Evolutionary conservation across 2,113 vertebrate genomes (phyloP), one percentile per base, ranked within the genome.

Genomic region (Triplophysa rosa): DNA sequence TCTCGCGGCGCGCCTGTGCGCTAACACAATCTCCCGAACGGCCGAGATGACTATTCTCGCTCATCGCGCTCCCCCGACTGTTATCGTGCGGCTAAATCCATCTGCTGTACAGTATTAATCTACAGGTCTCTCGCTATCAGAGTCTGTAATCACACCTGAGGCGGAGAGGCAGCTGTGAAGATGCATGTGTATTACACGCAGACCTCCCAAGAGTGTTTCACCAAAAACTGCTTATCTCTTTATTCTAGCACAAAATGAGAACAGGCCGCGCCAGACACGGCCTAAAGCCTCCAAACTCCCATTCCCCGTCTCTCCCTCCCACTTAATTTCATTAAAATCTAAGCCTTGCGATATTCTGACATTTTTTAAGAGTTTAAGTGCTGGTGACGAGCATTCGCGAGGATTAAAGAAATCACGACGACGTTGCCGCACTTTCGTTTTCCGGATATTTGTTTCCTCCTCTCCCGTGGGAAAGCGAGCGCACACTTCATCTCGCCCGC

Each of bases 81-180:
- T 82, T 80, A 85, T 86, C 73, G 13, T 37, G 21, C 29, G 73
- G 65, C 77, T 68, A 70, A 78, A 87, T 86, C 84, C 80, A 85
- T 88, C 85, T 82, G 78, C 76, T 47, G 71, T 65, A 83, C 65
- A 78, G 83, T 82, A 87, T 86, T 83, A 78, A 88, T 84, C 84
- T 86, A 75, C 66, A 81, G 76, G 72, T 82, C 80, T 66, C 67
- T 80, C 64, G 17, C 79, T 83, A 81, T 82, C 82, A 19, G 80
- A 54, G 70, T 69, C 56, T 62, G 82, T 77, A 85, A 86, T 87
- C 85, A 86, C 73, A 70, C 71, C 75, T 45, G 75, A 72, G 71
- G 75, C 83, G 65, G 73, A 69, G 49, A 69, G 79, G 26, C 23
- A 73, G 71, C 79, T 47, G 68, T 78, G 68, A 74, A 76, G 73